Evolutionary conservation across 2,113 vertebrate genomes (phyloP).

Genomic region (Notiomystis cincta): DNA sequence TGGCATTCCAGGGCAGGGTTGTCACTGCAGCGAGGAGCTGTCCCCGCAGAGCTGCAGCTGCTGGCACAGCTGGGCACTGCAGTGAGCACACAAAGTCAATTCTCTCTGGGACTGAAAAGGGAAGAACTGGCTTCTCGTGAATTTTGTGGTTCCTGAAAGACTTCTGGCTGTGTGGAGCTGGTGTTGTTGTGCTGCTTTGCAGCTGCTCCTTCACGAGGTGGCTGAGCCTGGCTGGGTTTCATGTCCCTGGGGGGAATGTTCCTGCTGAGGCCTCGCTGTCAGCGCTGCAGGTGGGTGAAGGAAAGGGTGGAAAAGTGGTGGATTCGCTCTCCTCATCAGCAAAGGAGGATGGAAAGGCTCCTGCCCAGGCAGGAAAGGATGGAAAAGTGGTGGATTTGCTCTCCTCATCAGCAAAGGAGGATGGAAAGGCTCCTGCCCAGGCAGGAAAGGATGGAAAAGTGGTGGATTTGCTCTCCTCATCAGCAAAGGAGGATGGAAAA

Average conservation of each 20-base stretch:
- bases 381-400: background rate
- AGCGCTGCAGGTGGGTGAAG: background rate
- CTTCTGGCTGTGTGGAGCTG: background rate
- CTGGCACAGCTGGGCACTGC: background rate
- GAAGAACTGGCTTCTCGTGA: background rate
- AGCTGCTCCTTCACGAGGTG: background rate
- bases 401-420: background rate
- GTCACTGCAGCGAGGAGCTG: fast-evolving
- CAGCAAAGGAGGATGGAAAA: background rate
- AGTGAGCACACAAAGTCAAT: fast-evolving
- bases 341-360: background rate
- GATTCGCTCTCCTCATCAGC: background rate
- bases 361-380: fast-evolving
- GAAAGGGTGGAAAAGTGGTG: background rate
- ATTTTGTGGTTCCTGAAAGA: background rate
- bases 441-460: background rate
- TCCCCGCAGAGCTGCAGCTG: background rate
- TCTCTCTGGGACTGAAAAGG: background rate
- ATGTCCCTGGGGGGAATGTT: fast-evolving
- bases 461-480: background rate
- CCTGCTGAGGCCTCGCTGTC: fast-evolving
- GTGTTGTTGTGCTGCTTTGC: fast-evolving
- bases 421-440: background rate
- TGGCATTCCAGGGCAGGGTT: background rate
- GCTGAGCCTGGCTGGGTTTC: fast-evolving